These are phyloP conservation scores for Pseudopodoces humilis DNA, from an alignment of 2,113 vertebrate genomes.

Conservation along the genomic window DNA sequence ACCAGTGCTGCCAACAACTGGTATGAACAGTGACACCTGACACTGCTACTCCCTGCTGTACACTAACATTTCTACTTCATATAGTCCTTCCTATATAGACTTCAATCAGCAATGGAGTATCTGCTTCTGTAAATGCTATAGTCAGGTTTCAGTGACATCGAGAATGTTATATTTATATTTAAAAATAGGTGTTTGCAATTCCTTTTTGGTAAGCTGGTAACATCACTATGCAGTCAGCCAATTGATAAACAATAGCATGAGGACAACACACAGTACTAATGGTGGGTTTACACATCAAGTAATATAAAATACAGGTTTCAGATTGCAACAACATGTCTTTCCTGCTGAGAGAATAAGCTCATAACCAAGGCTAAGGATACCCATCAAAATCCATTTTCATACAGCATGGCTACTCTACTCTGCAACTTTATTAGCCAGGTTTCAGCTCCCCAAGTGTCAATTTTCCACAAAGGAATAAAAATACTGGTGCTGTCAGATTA, in stretches of 20 bases:
- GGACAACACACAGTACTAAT: neutral
- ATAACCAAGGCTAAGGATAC: neutral
- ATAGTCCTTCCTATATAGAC: neutral
- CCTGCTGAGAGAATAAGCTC: neutral
- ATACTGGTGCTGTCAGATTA: neutral
- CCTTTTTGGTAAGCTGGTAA: neutral
- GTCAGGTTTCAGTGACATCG: neutral
- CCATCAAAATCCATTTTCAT: neutral
- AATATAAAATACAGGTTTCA: neutral
- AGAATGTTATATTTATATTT: neutral
- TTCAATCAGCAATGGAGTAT: neutral
- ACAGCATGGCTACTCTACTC: neutral
- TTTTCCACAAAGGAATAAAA: neutral
- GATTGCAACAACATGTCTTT: neutral
- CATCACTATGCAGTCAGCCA: neutral
- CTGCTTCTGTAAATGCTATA: neutral
- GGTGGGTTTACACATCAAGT: neutral
- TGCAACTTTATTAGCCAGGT: neutral
- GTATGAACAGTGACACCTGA: neutral
- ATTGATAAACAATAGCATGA: neutral
- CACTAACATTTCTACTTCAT: neutral
- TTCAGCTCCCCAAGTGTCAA: neutral
- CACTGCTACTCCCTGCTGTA: neutral
- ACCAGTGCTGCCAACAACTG: neutral
- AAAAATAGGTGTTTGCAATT: neutral